These are phyloP conservation scores for Bombus turneri DNA, from an alignment of 1,140 invertebrate species.

Conservation along the genomic window DNA sequence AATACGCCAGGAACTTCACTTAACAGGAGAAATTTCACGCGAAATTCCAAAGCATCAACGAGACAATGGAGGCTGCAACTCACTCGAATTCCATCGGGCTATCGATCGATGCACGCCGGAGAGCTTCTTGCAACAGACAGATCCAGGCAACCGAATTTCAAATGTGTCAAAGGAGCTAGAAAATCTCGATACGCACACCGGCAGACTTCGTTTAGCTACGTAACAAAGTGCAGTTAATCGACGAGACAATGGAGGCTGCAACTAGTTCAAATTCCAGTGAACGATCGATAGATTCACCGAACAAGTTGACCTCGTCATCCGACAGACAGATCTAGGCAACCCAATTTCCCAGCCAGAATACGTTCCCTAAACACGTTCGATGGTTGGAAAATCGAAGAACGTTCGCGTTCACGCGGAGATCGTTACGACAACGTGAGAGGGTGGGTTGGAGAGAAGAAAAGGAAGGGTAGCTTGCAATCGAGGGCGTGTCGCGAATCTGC, in stretches of 20 bases:
- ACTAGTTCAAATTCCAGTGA: too few relatives aligned
- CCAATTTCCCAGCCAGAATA: not conserved
- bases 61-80: not conserved
- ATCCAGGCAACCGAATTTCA: not conserved
- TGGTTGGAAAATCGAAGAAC: not conserved
- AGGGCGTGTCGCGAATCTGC: slow-evolving; percentile 57
- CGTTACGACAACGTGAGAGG: not conserved
- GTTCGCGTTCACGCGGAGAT: not conserved
- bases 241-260: too few relatives aligned
- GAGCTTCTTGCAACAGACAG: not conserved
- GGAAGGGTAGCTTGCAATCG: slow-evolving; percentile 25
- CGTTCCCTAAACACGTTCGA: not conserved
- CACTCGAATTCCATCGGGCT: not conserved
- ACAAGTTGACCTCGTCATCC: not conserved
- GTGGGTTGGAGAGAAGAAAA: not conserved
- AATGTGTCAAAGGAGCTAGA: not conserved
- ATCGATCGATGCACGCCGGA: not conserved
- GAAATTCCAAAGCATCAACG: not conserved
- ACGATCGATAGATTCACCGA: not conserved
- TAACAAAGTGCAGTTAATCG: too few relatives aligned
- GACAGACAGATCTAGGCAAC: not conserved
- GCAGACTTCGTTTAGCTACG: not conserved
- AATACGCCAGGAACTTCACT: not conserved
- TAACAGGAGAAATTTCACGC: not conserved
- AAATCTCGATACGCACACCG: not conserved